Conservation (phyloP, 1,140 invertebrate species). For the Hypothenemus hampei region DNA sequence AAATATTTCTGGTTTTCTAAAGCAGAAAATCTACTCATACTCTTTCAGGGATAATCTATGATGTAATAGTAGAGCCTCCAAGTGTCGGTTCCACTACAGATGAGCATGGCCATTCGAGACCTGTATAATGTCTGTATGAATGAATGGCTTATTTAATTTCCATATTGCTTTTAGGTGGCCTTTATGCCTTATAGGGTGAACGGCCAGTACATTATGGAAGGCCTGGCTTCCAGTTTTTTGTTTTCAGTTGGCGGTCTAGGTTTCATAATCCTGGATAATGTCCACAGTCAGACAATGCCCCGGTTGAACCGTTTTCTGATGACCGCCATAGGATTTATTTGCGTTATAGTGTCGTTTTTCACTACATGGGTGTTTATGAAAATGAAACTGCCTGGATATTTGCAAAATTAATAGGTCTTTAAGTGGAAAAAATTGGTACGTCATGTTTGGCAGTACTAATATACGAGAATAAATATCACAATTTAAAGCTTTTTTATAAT, state of each 20-base stretch:
- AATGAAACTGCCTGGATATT: conserved; percentile 90
- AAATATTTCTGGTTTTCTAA: neutral
- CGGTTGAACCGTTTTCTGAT: conserved; percentile 89
- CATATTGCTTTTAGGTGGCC: conserved; percentile 64
- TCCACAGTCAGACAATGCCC: conserved; percentile 85
- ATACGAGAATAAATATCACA: no score
- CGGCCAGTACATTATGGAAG: conserved; percentile 99
- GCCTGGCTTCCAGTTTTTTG: conserved; percentile 91
- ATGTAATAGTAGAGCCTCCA: conserved; percentile 97
- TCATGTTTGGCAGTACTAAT: no score
- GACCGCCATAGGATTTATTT: conserved; percentile 88
- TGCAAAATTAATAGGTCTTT: conserved; percentile 57
- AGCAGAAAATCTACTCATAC: neutral
- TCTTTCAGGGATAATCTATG: conserved; percentile 89
- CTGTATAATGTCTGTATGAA: conserved; percentile 54
- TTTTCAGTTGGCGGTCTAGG: conserved; percentile 94
- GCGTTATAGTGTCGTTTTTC: conserved; percentile 90
- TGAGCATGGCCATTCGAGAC: conserved; percentile 90
- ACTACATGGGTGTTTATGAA: conserved; percentile 98
- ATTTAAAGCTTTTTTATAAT: no score
- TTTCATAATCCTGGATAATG: conserved; percentile 94
- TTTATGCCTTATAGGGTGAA: conserved; percentile 99
- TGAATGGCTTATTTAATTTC: neutral
- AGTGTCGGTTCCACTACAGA: conserved; percentile 96
- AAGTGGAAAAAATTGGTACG: no score